These are phyloP conservation scores for Montipora capricornis DNA, from an alignment of 64 coral and sea anemone genomes.

Conservation along the genomic window DNA sequence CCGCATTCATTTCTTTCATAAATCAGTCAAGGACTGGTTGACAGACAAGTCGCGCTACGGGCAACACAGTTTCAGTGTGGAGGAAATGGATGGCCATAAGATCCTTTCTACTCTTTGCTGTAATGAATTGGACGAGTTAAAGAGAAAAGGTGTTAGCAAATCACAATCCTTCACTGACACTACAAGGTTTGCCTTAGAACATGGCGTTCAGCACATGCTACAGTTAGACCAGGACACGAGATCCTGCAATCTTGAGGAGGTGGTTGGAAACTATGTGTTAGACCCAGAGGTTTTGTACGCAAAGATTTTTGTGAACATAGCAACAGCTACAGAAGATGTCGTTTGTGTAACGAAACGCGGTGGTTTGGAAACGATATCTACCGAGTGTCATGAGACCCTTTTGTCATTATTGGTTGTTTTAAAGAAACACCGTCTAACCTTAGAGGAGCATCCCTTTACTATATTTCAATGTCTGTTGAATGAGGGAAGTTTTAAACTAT, in stretches of 20 bases:
- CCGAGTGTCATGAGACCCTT: not conserved
- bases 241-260: not conserved
- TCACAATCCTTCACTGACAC: not conserved
- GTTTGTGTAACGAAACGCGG: not conserved
- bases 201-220: not conserved
- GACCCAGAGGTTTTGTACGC: slow-evolving; percentile 21
- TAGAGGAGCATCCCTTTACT: not conserved
- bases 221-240: not conserved
- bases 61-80: not conserved
- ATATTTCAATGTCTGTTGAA: slow-evolving; percentile 22
- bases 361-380: not conserved
- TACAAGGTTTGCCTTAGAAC: slow-evolving; percentile 10
- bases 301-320: not conserved
- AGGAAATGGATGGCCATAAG: not conserved
- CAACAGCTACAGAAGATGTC: not conserved
- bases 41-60: not conserved
- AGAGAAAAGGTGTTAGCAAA: not conserved
- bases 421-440: not conserved
- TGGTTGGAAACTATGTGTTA: not conserved
- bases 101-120: slow-evolving; percentile 27
- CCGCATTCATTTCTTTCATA: slow-evolving; percentile 25
- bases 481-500: not conserved
- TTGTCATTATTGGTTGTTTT: not conserved
- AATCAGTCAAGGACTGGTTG: slow-evolving; percentile 38
- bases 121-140: not conserved